Percentiles rank a stretch among this genome's conserved stretches.
These are phyloP conservation scores for Petroica traversi DNA, from an alignment of 2,113 vertebrate species.

Conservation along the genomic window DNA sequence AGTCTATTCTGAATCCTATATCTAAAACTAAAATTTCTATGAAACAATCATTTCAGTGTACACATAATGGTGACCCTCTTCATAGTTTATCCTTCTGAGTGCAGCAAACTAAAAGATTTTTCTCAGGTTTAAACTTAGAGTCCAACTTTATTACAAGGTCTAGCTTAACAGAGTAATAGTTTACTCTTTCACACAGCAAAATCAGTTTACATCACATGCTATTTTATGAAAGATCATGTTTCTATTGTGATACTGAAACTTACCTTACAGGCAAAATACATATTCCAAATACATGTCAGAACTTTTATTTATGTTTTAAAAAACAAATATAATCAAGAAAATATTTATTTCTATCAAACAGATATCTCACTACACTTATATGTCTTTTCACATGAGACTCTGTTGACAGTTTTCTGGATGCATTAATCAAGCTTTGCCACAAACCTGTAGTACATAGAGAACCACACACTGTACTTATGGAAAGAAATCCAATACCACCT, in stretches of 20 bases:
- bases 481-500: background rate
- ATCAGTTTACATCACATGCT: background rate
- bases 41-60: accelerated
- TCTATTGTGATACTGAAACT: background rate
- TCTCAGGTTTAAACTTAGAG: background rate
- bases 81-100: background rate
- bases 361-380: background rate
- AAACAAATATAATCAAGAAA: background rate
- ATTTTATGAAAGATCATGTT: background rate
- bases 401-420: background rate
- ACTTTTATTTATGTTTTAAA: background rate
- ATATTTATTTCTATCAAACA: background rate
- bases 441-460: background rate
- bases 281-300: background rate
- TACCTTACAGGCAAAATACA: background rate
- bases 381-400: background rate
- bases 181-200: background rate
- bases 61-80: background rate
- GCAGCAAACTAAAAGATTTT: background rate
- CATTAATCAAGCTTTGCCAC: background rate
- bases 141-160: background rate
- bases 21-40: background rate
- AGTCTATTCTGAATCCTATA: background rate
- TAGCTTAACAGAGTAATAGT: background rate
- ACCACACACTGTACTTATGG: background rate